Conservation (phyloP, 2,797 vertebrate genomes). For the Urocyon cinereoargenteus region DNA sequence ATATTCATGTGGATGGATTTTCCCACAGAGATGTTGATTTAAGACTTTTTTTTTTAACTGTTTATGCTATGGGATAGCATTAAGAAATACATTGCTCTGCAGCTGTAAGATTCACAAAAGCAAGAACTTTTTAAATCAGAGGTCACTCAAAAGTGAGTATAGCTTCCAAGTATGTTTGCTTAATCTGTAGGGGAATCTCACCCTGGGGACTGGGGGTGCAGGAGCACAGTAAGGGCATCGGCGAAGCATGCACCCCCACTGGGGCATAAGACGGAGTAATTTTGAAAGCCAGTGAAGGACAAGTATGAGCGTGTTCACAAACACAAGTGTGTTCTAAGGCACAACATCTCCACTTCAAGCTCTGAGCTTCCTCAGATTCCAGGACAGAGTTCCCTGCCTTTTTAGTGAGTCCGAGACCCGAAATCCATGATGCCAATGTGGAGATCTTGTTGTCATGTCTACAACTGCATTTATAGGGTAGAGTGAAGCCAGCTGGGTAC, state of each 20-base stretch:
- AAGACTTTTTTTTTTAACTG: background rate
- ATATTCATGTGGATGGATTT: rapidly evolving
- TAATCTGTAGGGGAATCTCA: rapidly evolving
- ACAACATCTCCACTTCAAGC: background rate
- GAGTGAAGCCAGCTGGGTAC: background rate
- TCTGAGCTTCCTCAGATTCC: background rate
- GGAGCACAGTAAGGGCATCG: rapidly evolving
- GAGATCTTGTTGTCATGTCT: rapidly evolving
- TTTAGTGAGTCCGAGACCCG: rapidly evolving
- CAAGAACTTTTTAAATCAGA: rapidly evolving
- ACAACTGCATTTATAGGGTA: rapidly evolving
- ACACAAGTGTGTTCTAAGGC: background rate
- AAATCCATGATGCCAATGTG: rapidly evolving
- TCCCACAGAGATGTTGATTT: rapidly evolving
- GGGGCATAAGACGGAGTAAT: rapidly evolving
- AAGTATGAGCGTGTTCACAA: rapidly evolving
- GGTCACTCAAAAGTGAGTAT: rapidly evolving
- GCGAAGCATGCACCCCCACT: rapidly evolving
- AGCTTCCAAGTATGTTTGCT: rapidly evolving
- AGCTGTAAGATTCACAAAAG: too few species aligned
- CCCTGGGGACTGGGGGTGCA: rapidly evolving
- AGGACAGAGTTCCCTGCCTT: rapidly evolving
- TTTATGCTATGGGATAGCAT: rapidly evolving
- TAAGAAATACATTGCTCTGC: rapidly evolving
- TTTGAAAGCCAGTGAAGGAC: rapidly evolving